Conservation (phyloP, 2,888 invertebrate genomes). For the Tupiocoris notatus region DNA sequence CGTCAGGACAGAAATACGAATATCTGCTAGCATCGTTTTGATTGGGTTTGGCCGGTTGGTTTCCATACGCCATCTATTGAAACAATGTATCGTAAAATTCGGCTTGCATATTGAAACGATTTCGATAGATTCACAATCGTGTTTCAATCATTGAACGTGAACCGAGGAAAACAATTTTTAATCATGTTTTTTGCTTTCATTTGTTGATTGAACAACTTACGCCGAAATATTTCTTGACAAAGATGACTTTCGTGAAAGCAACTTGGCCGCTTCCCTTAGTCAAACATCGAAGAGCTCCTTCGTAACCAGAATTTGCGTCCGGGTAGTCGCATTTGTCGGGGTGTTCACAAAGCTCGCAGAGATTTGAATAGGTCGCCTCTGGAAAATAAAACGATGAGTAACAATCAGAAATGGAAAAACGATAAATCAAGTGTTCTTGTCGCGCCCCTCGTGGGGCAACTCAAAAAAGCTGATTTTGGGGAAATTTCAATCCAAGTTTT, state of each 20-base stretch:
- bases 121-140: too few relatives aligned
- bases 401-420: neutral
- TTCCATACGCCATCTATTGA: constrained; percentile 63
- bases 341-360: constrained; percentile 75
- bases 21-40: constrained; percentile 66
- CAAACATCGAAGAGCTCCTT: constrained; percentile 79
- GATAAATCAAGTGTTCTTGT: neutral
- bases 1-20: constrained; percentile 77
- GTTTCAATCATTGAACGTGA: too few relatives aligned
- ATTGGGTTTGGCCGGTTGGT: constrained; percentile 59
- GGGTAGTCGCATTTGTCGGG: constrained; percentile 76
- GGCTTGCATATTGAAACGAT: too few relatives aligned
- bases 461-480: too few relatives aligned
- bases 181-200: neutral
- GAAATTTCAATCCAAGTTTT: too few relatives aligned
- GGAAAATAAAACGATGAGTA: too few relatives aligned
- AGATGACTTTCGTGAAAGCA: constrained; percentile 82
- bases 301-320: constrained; percentile 81
- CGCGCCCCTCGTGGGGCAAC: too few relatives aligned
- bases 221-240: constrained; percentile 75
- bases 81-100: too few relatives aligned
- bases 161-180: too few relatives aligned
- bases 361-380: constrained; percentile 64
- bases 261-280: constrained; percentile 79
- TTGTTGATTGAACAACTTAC: constrained; percentile 56